Base-by-base conservation (phyloP, 2,113 vertebrate species). In the Phoxinus phoxinus region DNA sequence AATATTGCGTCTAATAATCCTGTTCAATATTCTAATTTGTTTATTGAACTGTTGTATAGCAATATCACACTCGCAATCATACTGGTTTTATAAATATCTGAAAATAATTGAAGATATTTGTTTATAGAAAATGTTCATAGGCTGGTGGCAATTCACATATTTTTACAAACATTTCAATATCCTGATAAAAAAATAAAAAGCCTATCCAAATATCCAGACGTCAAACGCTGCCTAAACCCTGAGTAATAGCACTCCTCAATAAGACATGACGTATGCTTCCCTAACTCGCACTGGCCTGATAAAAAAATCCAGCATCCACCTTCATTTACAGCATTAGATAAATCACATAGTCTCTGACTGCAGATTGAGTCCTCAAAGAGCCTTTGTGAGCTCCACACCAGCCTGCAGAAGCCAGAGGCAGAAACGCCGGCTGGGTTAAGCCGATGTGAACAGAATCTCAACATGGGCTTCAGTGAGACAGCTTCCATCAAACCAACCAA, bases 331-430 rank as follows among this genome's bases (percentile, higher is more conserved):
- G 58, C 51, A 87, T 77, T 82, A 81, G 87, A 91, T 92, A 88
- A 91, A 93, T 90, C 90, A 91, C 72, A 35, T 32, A 85, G 86
- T 76, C 82, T 87, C 79, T 88, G 90, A 89, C 89, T 89, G 87
- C 89, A 90, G 90, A 93, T 87, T 88, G 91, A 93, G 85, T 91
- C 84, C 88, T 91, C 91, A 88, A 89, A 79, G 82, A 85, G 78
- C 84, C 87, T 87, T 87, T 89, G 81, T 86, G 82, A 86, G 81
- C 84, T 72, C 13, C 46, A 12, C 25, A 77, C 74, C 53, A 69
- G 86, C 86, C 79, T 67, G 84, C 73, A 59, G 10, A 71, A 67
- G 76, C 76, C 53, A 80, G 48, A 30, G 73, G 75, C 77, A 80
- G 48, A 69, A 81, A 80, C 11, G 25, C 30, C 11, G 78, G 30